phyloP scores from a whole-genome alignment of 2,888 invertebrate species.

The Fragum whitleyi region DNA sequence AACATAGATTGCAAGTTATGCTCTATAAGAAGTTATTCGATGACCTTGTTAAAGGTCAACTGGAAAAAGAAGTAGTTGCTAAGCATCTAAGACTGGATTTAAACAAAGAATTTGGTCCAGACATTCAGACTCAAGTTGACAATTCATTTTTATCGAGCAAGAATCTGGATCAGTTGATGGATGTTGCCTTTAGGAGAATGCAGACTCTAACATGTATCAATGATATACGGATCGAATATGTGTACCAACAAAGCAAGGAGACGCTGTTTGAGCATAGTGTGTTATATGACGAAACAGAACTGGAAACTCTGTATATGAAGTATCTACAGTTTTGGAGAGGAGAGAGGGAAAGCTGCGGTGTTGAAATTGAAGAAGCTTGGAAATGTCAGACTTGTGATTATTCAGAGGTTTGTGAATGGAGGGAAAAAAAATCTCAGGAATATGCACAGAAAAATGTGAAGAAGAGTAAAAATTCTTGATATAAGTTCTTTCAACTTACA shows the following conservation, averaged over 20 bases:
- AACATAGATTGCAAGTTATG: constrained; percentile 80
- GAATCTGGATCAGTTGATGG: constrained; percentile 68
- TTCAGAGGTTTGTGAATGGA: constrained; percentile 81
- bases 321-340: constrained; percentile 79
- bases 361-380: constrained; percentile 84
- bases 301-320: constrained; percentile 61
- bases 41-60: constrained; percentile 77
- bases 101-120: constrained; percentile 69
- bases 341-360: constrained; percentile 74
- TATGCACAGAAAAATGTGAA: constrained; percentile 61
- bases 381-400: constrained; percentile 82
- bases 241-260: constrained; percentile 76
- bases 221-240: constrained; percentile 77
- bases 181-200: constrained; percentile 66
- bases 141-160: constrained; percentile 42
- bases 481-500: too few species aligned
- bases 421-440: constrained; percentile 73
- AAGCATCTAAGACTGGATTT: constrained; percentile 74
- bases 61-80: constrained; percentile 70
- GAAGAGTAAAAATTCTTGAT: constrained; percentile 5
- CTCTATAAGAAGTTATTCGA: constrained; percentile 82
- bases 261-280: constrained; percentile 70
- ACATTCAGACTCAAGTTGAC: constrained; percentile 64
- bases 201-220: constrained; percentile 77
- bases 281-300: constrained; percentile 68